Evolutionary conservation across 2,113 vertebrate species (phyloP).

Genomic region (Megalops atlanticus): DNA sequence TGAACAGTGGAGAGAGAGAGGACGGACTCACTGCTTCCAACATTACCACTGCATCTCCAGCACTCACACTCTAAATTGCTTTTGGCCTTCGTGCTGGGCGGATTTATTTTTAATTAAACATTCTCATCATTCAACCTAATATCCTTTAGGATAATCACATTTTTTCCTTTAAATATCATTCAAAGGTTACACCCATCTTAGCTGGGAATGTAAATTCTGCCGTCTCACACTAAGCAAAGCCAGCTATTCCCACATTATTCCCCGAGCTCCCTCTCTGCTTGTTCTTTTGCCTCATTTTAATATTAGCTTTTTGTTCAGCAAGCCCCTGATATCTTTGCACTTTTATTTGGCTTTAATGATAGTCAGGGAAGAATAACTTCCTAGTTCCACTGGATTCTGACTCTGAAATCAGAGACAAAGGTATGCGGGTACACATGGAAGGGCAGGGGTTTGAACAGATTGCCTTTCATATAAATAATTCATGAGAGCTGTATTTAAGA

Average conservation of each 20-base stretch:
- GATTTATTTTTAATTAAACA: conserved; percentile 70
- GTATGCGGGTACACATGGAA: not conserved
- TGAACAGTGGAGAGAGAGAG: conserved; percentile 33
- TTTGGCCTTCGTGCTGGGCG: conserved; percentile 48
- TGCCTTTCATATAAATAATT: too few species aligned
- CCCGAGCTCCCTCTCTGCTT: conserved; percentile 31
- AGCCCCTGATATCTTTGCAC: conserved; percentile 38
- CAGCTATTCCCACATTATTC: not conserved
- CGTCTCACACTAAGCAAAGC: conserved; percentile 42
- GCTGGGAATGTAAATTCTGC: conserved; percentile 54
- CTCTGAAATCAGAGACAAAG: conserved; percentile 26
- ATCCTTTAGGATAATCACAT: conserved; percentile 62
- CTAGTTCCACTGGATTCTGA: conserved; percentile 35
- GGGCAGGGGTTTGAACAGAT: conserved; percentile 26
- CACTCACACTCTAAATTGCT: conserved; percentile 52
- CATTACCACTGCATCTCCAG: conserved; percentile 33
- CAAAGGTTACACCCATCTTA: conserved; percentile 66
- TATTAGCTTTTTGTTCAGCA: conserved; percentile 37
- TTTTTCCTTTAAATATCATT: conserved; percentile 64
- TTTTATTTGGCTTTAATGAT: conserved; percentile 40
- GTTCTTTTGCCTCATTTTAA: conserved; percentile 46
- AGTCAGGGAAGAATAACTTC: conserved; percentile 34
- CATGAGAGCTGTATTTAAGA: not conserved
- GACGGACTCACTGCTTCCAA: conserved; percentile 20
- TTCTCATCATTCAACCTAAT: conserved; percentile 63